Evolutionary conservation across 2,113 vertebrate species (phyloP).

Genomic region (Fregetta grallaria): DNA sequence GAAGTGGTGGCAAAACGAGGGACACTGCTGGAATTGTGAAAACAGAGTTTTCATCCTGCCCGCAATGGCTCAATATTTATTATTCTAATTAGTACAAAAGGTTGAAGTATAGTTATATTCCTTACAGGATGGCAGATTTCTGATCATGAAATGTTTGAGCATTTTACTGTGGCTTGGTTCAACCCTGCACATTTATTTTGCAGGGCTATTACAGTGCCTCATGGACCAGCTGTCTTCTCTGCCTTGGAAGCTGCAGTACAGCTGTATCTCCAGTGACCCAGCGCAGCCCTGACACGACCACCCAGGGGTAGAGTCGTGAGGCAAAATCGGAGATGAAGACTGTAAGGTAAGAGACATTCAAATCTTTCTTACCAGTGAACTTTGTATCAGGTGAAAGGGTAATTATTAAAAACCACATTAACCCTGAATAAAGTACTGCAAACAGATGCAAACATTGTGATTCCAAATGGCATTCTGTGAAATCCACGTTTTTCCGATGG

Average conservation of each 20-base stretch:
- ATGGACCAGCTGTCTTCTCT: neutral
- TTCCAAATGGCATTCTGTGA: neutral
- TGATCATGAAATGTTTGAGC: accelerated
- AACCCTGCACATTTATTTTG: neutral
- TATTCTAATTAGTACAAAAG: neutral
- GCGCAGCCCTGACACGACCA: accelerated
- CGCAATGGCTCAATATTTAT: accelerated
- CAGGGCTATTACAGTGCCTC: neutral
- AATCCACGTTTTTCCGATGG: accelerated
- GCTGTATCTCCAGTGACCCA: accelerated
- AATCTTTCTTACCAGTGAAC: neutral
- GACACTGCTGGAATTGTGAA: accelerated
- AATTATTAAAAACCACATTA: neutral
- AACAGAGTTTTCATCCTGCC: neutral
- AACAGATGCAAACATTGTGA: neutral
- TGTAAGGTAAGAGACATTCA: neutral
- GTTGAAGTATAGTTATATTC: neutral
- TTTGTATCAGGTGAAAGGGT: neutral
- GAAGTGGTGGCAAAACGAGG: neutral
- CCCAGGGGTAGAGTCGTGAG: accelerated
- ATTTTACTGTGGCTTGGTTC: neutral
- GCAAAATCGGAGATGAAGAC: too few relatives aligned
- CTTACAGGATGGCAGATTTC: neutral
- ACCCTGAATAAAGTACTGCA: neutral
- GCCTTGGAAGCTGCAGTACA: accelerated